phyloP scores from a whole-genome alignment of 1,140 invertebrate genomes.

The Apocrypta bakeri region DNA sequence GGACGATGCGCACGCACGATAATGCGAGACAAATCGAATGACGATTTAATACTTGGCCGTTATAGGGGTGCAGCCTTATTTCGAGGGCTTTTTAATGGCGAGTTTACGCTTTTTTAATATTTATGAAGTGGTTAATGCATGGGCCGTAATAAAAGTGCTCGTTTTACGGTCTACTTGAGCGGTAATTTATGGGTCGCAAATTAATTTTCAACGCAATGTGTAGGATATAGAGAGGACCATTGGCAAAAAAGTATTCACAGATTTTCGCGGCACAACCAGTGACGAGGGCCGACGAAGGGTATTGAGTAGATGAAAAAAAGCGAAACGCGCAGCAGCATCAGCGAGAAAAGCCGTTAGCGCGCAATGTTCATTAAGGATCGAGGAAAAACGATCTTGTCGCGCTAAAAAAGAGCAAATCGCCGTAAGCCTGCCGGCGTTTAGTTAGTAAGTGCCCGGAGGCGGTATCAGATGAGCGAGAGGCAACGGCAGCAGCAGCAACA shows the following conservation, averaged over 20 bases:
- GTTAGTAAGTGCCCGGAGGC: slow-evolving; percentile 36
- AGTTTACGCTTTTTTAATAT: slow-evolving; percentile 5
- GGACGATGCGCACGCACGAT: background rate
- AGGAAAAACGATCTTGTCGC: slow-evolving; percentile 37
- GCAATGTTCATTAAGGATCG: slow-evolving; percentile 44
- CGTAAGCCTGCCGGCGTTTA: slow-evolving; percentile 15
- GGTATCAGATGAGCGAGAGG: slow-evolving; percentile 36
- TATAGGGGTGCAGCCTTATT: background rate
- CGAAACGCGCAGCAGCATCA: too few relatives aligned
- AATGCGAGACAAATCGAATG: slow-evolving; percentile 47
- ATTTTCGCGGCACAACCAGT: too few relatives aligned
- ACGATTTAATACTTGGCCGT: slow-evolving; percentile 48
- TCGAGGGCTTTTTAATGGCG: background rate
- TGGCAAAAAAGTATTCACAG: background rate
- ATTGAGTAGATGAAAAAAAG: slow-evolving; percentile 22
- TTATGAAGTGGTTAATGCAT: background rate
- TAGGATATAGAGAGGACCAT: too few relatives aligned
- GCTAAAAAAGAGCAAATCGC: slow-evolving; percentile 41
- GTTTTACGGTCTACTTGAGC: too few relatives aligned
- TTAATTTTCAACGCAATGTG: slow-evolving; percentile 3
- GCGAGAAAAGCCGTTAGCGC: slow-evolving; percentile 43
- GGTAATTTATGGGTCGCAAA: too few relatives aligned
- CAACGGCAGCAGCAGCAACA: background rate
- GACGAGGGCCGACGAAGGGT: too few relatives aligned
- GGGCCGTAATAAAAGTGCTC: too few relatives aligned